Evolutionary conservation across 2,113 vertebrate genomes (phyloP).

Genomic region (Pan troglodytes): NHGRI_mPanTro3-v2.1_pri NC_072401.2:136656001-136656500

Average conservation of each 20-base stretch:
- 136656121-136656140: background rate
- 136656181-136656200: conserved; percentile 38
- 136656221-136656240: conserved; percentile 19
- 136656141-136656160: background rate
- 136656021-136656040: background rate
- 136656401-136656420: conserved; percentile 76
- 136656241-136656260: conserved; percentile 39
- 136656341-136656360: conserved; percentile 58
- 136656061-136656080: background rate
- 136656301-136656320: conserved; percentile 52
- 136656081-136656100: background rate
- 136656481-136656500: conserved; percentile 83
- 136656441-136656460: conserved; percentile 87
- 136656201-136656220: background rate
- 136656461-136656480: conserved; percentile 83
- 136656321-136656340: conserved; percentile 65
- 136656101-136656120: background rate
- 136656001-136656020: conserved; percentile 37
- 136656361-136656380: conserved; percentile 76
- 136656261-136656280: background rate
- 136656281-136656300: background rate
- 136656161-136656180: background rate
- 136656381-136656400: conserved; percentile 79
- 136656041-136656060: background rate
- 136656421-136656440: conserved; percentile 77